Base-by-base conservation (phyloP, 64 coral and sea anemone species). In the Actinia equina region DNA sequence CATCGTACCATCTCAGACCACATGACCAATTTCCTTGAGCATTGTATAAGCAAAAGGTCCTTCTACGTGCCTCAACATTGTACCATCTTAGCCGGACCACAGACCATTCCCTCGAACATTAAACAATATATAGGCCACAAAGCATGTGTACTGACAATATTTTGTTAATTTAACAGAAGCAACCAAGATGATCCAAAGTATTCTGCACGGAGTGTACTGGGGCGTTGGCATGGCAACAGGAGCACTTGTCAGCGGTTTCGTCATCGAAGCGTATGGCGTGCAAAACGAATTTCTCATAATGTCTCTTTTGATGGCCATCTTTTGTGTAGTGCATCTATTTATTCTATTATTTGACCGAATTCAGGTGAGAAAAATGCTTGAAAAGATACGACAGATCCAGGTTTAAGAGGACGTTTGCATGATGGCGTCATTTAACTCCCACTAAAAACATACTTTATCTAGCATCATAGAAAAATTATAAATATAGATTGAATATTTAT, bases 161-260 rank as follows among this genome's bases (percentile, higher is more conserved):
- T 49, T 7, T 7, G n/a, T 22, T 65, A 7, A 22, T 74, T 41
- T 37, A 74, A 22, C 78, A 96, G 94, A 93, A 52, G 91, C 94
- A 44, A 54, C 85, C 41, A 83, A 79, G 6, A 93, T 92, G 85
- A 77, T 96, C 44, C 94, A 96, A 82, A 96, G 91, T 63, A 96
- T 96, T 71, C 88, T 96, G 16, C 94, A 96, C 43, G 94, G 94
- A 22, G 70, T 87, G 19, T 96, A 96, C 85, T 96, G 94, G 94
- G 94, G 94, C 4, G 64, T 96, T 19, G 94, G 91, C 20, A 96
- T 96, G 94, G 94, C 91, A 62, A 23, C 91, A 46, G 94, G 94
- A 44, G 81, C 91, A 79, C 82, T 67, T 52, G 51, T 96, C 88
- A 96, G 94, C 74, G 94, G 94, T 88, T 77, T 89, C 26, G 86